These are phyloP conservation scores for Xestia xanthographa DNA, from an alignment of 2,888 invertebrate species.

Conservation along the genomic window DNA sequence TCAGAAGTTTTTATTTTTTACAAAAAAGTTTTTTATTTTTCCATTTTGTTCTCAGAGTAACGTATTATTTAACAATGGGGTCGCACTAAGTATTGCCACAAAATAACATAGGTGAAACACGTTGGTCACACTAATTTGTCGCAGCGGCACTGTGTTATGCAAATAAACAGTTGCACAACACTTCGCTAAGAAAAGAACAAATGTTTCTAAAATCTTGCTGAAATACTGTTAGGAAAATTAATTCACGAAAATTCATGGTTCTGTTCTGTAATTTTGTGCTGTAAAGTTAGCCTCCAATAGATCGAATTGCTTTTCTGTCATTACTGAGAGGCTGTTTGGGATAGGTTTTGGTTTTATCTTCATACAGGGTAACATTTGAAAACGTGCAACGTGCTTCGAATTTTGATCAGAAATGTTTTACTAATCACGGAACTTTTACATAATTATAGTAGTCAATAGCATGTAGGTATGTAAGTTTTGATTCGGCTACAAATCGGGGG, in stretches of 20 bases:
- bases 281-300: too few relatives aligned
- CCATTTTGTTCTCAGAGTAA: not conserved
- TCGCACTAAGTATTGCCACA: conserved; percentile 24
- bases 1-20: too few relatives aligned
- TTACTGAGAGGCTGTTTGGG: not conserved
- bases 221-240: conserved; percentile 2
- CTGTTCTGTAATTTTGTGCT: not conserved
- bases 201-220: conserved; percentile 15
- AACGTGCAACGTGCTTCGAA: not conserved
- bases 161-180: conserved; percentile 39
- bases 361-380: not conserved
- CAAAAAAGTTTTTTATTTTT: too few relatives aligned
- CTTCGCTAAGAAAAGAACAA: conserved; percentile 36
- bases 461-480: not conserved
- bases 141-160: conserved; percentile 38
- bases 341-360: not conserved
- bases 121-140: conserved; percentile 55
- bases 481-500: not conserved
- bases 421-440: not conserved
- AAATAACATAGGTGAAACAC: conserved; percentile 41
- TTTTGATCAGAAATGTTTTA: not conserved
- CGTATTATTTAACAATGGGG: not conserved
- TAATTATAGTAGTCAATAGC: too few relatives aligned
- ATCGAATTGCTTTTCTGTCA: not conserved
- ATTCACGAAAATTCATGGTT: conserved; percentile 10